A percentile compares a stretch with the other conserved stretches of the same genome.
Evolutionary conservation across 2,797 vertebrate species (phyloP).

Genomic region (Sebastes diaconus): DNA sequence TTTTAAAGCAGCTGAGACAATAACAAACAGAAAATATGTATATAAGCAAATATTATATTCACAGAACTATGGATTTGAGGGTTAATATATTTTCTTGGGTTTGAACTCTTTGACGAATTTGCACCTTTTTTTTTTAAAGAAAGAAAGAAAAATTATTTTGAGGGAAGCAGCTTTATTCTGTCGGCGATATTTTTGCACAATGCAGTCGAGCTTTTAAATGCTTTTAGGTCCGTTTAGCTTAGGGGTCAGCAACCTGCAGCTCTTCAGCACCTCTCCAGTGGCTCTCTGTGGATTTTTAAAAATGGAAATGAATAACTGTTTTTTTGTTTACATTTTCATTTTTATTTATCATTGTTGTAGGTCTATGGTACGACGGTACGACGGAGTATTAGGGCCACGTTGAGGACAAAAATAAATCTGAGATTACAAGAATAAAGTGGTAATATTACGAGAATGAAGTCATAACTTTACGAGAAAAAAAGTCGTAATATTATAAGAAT

Average conservation of each 20-base stretch:
- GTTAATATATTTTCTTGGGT: neutral
- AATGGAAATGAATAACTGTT: too few relatives aligned
- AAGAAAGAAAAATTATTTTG: neutral
- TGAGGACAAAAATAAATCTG: too few relatives aligned
- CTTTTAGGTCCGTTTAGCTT: accelerated
- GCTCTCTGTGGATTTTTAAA: accelerated
- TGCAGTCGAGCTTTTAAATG: neutral
- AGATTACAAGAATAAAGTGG: too few relatives aligned
- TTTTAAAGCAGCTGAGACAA: neutral
- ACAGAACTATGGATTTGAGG: neutral
- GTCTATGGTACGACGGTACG: too few relatives aligned
- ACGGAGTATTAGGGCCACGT: too few relatives aligned
- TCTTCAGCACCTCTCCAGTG: too few relatives aligned
- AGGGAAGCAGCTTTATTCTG: neutral
- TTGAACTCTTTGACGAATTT: neutral
- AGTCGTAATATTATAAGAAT: too few relatives aligned
- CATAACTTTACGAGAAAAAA: too few relatives aligned
- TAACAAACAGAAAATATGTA: neutral
- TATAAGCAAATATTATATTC: neutral
- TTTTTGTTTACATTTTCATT: too few relatives aligned
- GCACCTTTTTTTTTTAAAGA: neutral
- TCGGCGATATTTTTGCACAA: neutral
- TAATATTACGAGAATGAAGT: too few relatives aligned
- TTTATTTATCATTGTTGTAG: too few relatives aligned
- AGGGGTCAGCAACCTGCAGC: accelerated